Conservation (phyloP, 1,140 invertebrate genomes). For the Pararge aegeria region DNA sequence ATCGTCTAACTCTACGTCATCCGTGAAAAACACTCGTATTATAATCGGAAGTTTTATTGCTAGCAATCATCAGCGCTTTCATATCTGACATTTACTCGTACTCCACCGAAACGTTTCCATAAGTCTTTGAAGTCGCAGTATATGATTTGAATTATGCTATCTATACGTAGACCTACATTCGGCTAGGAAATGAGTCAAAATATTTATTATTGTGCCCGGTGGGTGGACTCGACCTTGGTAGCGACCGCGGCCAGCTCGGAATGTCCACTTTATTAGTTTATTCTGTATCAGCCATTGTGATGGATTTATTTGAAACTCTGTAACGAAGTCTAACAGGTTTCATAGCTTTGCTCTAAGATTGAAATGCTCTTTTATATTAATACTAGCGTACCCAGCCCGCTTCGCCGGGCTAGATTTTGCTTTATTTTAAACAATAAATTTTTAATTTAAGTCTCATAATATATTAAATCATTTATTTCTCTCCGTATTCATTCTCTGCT, state of each 20-base stretch:
- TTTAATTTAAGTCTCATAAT: no score
- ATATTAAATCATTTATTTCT: no score
- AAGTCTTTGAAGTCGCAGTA: slow-evolving; percentile 22
- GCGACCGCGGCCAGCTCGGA: slow-evolving; percentile 32
- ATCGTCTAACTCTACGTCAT: neutral
- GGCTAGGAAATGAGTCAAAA: slow-evolving; percentile 60
- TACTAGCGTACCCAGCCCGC: no score
- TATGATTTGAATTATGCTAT: slow-evolving; percentile 30
- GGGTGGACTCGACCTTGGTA: slow-evolving; percentile 52
- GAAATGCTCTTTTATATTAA: no score
- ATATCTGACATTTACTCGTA: neutral
- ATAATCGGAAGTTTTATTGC: slow-evolving; percentile 15
- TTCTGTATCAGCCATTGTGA: slow-evolving; percentile 22
- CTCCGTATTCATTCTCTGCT: no score
- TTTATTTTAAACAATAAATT: no score
- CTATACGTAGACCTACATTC: slow-evolving; percentile 41
- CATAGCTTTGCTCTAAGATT: neutral
- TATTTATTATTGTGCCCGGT: slow-evolving; percentile 55
- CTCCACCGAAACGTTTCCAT: slow-evolving; percentile 8
- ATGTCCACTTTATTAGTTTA: slow-evolving; percentile 48
- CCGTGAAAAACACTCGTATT: slow-evolving; percentile 12
- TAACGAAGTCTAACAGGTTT: neutral
- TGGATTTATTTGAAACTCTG: slow-evolving; percentile 9
- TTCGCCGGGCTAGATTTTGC: no score
- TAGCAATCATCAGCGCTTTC: neutral